Base-by-base conservation (phyloP, 2,113 vertebrate species). In the Toxostoma redivivum region DNA sequence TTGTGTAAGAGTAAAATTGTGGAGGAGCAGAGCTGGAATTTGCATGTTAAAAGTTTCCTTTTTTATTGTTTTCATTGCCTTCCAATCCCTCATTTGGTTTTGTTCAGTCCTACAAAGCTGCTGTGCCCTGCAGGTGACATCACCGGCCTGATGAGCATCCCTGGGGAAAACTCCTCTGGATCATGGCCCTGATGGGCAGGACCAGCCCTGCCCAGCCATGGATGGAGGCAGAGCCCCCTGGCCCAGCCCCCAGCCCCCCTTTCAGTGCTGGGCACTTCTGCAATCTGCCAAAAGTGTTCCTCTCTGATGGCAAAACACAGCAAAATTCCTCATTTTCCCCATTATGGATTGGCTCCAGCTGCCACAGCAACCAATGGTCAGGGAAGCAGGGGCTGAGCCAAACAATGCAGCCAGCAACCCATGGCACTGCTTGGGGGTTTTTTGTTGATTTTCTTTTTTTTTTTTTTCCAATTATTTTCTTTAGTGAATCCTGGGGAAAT, bases 41-140 rank as follows among this genome's bases (percentile, higher is more conserved):
- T 92, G 91, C 82, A 93, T 83, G 54, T 67, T 96, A 57, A 81
- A 95, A 77, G 42, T 87, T 90, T 64, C 62, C 54, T 42, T 53
- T 53, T 73, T 64, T 16, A 19, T 61, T 74, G 76, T 62, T 86
- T 77, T 74, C 60, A 15, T 57, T 62, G 81, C 70, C 80, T 86
- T 45, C 38, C 35, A 35, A 56, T 65, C 53, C 70, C n/a, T 65
- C 25, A 0, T 35, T 85, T 35, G 70, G 37, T 62, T 81, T 53
- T 57, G 53, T 73, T 93, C 60, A 19, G 80, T 31, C 40, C 72
- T 12, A 12, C 70, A 53, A 79, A 80, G 64, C 50, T 58, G 79
- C 88, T 38, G 86, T 76, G 84, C 44, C 57, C 72, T 47, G 53
- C 30, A 84, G 94, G 72, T 50, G 57, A 10, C 40, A 19, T 24